A percentile compares a stretch with the other conserved stretches of the same genome.
Evolutionary conservation across 2,888 invertebrate species (phyloP).

Genomic region (Microctonus hyperodae): DNA sequence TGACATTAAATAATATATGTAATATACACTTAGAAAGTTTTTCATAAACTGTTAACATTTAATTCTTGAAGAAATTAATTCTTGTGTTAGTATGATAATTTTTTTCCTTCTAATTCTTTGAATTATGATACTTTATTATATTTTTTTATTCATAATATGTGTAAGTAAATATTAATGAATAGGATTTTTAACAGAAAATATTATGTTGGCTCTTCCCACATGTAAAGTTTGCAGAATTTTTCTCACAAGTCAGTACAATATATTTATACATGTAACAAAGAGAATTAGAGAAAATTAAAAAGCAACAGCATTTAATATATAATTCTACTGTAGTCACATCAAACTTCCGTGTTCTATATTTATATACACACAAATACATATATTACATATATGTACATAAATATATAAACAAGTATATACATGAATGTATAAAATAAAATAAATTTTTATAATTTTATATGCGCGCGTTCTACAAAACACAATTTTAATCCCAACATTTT

Average conservation of each 20-base stretch:
- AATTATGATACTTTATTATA: neutral
- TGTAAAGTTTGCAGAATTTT: neutral
- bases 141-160: neutral
- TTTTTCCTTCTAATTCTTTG: neutral
- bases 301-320: slow-evolving; percentile 32
- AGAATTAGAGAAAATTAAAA: slow-evolving; percentile 18
- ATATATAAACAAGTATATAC: slow-evolving; percentile 30
- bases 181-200: neutral
- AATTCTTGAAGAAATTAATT: neutral
- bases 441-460: slow-evolving; percentile 37
- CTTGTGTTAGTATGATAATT: neutral
- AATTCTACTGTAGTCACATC: slow-evolving; percentile 37
- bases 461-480: no score
- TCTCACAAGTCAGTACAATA: neutral
- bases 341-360: slow-evolving; percentile 42
- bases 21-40: neutral
- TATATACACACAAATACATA: no score
- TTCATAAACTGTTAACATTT: neutral
- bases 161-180: neutral
- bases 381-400: slow-evolving; percentile 20
- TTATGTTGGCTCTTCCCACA: neutral
- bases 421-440: slow-evolving; percentile 30
- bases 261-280: neutral
- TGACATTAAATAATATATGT: neutral
- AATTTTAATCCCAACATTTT: slow-evolving; percentile 15